A percentile compares a stretch with the other conserved stretches of the same genome.
Evolutionary conservation across 2,888 invertebrate species (phyloP).

Genomic region (Autographa gamma): DNA sequence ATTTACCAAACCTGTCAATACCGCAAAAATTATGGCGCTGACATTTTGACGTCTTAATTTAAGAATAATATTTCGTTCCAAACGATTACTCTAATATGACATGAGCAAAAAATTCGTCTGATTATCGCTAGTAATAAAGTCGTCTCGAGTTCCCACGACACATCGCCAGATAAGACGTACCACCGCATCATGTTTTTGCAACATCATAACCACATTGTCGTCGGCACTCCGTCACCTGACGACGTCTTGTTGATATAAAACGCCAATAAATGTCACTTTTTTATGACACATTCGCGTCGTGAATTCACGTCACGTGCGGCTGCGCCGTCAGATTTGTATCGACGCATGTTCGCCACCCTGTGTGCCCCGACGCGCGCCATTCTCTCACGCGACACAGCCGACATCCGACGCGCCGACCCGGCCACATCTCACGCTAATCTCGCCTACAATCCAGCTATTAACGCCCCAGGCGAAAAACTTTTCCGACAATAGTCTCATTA

Average conservation of each 20-base stretch:
- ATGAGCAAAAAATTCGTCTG: constrained; percentile 53
- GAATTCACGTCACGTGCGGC: constrained; percentile 85
- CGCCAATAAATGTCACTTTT: constrained; percentile 88
- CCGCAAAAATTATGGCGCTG: constrained; percentile 60
- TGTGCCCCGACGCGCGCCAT: constrained; percentile 74
- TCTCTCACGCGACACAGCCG: constrained; percentile 77
- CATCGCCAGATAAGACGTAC: constrained; percentile 74
- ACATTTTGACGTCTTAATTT: constrained; percentile 53
- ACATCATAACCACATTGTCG: constrained; percentile 80
- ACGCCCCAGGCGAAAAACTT: constrained; percentile 74
- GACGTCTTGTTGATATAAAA: constrained; percentile 87
- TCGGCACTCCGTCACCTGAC: constrained; percentile 79
- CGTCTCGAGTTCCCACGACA: constrained; percentile 81
- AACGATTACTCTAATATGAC: constrained; percentile 47
- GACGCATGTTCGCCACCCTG: constrained; percentile 79
- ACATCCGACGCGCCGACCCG: constrained; percentile 60
- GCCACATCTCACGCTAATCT: constrained; percentile 75
- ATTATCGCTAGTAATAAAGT: constrained; percentile 69
- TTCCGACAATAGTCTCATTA: constrained; percentile 86
- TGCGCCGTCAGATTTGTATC: constrained; percentile 83
- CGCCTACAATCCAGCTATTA: constrained; percentile 74
- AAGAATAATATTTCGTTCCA: constrained; percentile 36
- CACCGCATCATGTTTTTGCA: constrained; percentile 81
- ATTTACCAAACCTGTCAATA: constrained; percentile 42
- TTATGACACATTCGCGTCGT: constrained; percentile 81